Evolutionary conservation across 2,113 vertebrate genomes (phyloP), one percentile per base, ranked within the genome.

Genomic region (Chionomys nivalis): DNA sequence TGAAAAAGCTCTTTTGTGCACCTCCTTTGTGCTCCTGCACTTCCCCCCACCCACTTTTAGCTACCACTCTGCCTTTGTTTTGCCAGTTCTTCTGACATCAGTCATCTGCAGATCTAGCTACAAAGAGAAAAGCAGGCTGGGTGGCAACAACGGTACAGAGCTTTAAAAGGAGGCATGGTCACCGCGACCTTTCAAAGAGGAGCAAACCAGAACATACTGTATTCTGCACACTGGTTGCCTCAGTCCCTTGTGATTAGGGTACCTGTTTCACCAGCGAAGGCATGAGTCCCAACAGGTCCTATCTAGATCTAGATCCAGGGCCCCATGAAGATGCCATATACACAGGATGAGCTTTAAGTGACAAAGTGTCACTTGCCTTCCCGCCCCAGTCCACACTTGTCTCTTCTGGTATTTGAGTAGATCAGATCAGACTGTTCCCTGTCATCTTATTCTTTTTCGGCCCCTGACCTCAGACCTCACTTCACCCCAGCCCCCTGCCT

Each of bases 1-100:
- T 42, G 44, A 81, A 95, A 49, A 81, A 95, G 44, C 42, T 90
- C 42, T 94, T 82, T 52, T n/a, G n/a, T n/a, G n/a, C n/a, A n/a
- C 44, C 36, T 36, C 2, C n/a, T 39, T 72, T 39, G 70, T 21
- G n/a, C 17, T 36, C 55, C 55, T 26, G 3, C 76, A 19, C n/a
- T 11, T 5, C 66, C 66, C 14, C 39, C 58, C 31, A 31, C 14
- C 63, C 31, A 26, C 14, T 63, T 93, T 83, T 96, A 49, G 33
- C 39, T 70, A 17, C 55, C 39, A 47, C 6, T 31, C 44, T 65
- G 21, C 73, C 44, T 68, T 73, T 73, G 61, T 77, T 94, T 92
- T 26, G 24, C 79, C 91, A 49, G 23, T 87, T 94, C 66, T 91
- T 61, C 55, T 61, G 55, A n/a, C 5, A 87, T 23, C 44, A 63